A percentile compares a stretch with the other conserved stretches of the same genome.
Evolutionary conservation across 2,797 vertebrate genomes (phyloP).

Genomic region (Mycteria americana): DNA sequence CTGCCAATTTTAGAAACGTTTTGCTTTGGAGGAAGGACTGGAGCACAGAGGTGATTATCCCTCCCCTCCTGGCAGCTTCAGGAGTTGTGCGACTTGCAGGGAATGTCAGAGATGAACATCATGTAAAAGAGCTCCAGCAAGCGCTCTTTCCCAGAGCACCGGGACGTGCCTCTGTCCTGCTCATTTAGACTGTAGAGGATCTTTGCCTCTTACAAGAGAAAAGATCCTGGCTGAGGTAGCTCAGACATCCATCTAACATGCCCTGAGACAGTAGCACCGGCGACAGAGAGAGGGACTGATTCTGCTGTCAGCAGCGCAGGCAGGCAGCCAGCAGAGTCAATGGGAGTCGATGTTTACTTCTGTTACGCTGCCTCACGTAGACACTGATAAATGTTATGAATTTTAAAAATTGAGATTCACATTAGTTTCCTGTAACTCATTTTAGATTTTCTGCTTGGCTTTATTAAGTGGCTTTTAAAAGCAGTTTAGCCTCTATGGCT

Average conservation of each 20-base stretch:
- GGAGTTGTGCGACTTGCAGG: neutral
- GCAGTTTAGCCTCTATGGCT: neutral
- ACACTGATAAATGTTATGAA: slow-evolving; percentile 64
- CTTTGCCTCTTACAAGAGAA: slow-evolving; percentile 13
- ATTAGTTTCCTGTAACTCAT: slow-evolving; percentile 53
- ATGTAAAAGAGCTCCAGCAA: slow-evolving; percentile 26
- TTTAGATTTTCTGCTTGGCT: slow-evolving; percentile 57
- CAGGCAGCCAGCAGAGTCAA: neutral
- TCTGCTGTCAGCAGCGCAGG: neutral
- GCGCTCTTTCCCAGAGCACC: neutral
- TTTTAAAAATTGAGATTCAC: slow-evolving; percentile 55
- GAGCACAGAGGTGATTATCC: slow-evolving; percentile 46
- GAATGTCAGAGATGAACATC: slow-evolving; percentile 10
- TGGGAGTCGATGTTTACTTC: slow-evolving; percentile 40
- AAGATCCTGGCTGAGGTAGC: slow-evolving; percentile 1
- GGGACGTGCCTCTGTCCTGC: neutral
- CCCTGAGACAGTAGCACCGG: neutral
- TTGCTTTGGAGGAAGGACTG: slow-evolving; percentile 43
- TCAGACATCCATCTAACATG: slow-evolving; percentile 19
- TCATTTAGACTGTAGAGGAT: neutral
- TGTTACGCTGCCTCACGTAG: neutral
- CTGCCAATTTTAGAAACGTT: slow-evolving; percentile 43
- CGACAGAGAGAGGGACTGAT: neutral
- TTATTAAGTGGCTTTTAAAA: slow-evolving; percentile 65
- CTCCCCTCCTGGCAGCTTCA: slow-evolving; percentile 22